Percentiles rank a stretch among this genome's conserved stretches.
phyloP scores from a whole-genome alignment of 1,140 invertebrate genomes.

The Eupristina koningsbergeri region DNA sequence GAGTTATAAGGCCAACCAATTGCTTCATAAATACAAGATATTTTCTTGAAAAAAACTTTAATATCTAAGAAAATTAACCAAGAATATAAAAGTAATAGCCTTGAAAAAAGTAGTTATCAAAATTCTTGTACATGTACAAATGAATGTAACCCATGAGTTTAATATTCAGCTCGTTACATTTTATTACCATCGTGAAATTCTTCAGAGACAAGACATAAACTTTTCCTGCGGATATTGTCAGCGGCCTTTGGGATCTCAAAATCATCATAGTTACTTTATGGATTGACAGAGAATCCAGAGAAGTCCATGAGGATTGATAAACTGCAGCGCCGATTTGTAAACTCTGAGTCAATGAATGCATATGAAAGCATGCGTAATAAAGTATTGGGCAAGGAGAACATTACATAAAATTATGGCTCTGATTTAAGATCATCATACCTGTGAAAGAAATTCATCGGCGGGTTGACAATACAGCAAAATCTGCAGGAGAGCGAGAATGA shows the following conservation, averaged over 20 bases:
- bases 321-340: conserved; percentile 1
- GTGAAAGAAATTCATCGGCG: conserved; percentile 38
- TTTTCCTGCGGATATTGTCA: conserved; percentile 42
- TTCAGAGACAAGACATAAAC: conserved; percentile 40
- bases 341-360: conserved; percentile 22
- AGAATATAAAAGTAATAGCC: neutral
- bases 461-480: conserved; percentile 49
- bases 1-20: too few relatives aligned
- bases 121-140: neutral
- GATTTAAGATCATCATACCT: conserved; percentile 10
- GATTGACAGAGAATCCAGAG: neutral
- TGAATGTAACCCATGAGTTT: neutral
- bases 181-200: conserved; percentile 45
- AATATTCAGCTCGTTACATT: neutral
- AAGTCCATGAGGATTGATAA: conserved; percentile 28
- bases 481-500: conserved; percentile 41
- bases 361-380: neutral
- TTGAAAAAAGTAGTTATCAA: neutral
- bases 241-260: conserved; percentile 18
- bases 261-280: conserved; percentile 23
- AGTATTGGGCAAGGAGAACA: neutral
- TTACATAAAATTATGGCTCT: neutral
- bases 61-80: neutral
- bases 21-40: too few relatives aligned
- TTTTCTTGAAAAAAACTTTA: too few relatives aligned